Evolutionary conservation across 2,888 invertebrate genomes (phyloP), one percentile per base, ranked within the genome.

Genomic region (Noctua janthe): DNA sequence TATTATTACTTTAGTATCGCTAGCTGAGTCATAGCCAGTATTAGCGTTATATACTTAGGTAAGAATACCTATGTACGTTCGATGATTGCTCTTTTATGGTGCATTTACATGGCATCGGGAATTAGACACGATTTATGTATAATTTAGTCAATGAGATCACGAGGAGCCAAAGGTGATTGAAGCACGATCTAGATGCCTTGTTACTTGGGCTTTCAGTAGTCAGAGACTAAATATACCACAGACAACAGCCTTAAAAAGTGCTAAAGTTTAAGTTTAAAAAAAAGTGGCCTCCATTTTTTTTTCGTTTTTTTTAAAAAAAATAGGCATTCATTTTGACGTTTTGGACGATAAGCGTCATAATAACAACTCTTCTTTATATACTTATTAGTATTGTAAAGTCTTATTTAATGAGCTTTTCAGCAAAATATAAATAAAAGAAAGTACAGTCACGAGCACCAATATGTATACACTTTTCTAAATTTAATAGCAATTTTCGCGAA

Each of bases 91-190:
- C 72, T 76, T 79, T 87, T 86, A 84, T 81, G 86, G 75, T 75
- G 62, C 77, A 85, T 85, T 85, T 86, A 85, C 87, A 87, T 76
- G 87, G 87, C 74, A 80, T 71, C 62, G 87, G 62, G 54, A 84
- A 87, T 87, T 64, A 87, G 74, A 78, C 84, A 87, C 85, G 85
- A 85, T 84, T 87, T 87, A 75, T 86, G 51, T 71, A 86, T 79
- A 71, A 76, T 78, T 83, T 83, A 87, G 87, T 76, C 83, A 85
- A 74, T 87, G 79, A 80, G 84, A 79, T 85, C 85, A 85, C 87
- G 87, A 85, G 64, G n/a, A 75, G 69, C 54, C 59, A 81, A 73
- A 86, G 74, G 82, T 82, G 74, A 71, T 74, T 76, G 67, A 39
- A 7, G 35, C 86, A 84, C 82, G 82, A 85, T 56, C 81, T 81